phyloP scores from a whole-genome alignment of 1,140 invertebrate genomes.

The Bombyx mandarina region DNA sequence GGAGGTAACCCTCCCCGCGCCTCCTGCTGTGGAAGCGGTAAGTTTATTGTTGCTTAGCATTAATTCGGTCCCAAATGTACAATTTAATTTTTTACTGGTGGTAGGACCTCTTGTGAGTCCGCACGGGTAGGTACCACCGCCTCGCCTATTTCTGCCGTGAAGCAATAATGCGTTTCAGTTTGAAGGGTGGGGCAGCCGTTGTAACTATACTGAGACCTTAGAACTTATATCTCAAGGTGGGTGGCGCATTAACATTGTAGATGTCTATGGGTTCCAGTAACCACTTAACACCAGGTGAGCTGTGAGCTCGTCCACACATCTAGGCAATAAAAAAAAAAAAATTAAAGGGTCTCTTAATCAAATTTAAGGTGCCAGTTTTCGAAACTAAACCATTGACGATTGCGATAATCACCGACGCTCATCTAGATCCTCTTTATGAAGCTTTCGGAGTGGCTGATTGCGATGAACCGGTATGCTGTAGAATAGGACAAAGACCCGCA shows the following conservation, averaged over 20 bases:
- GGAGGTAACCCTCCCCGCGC: constrained; percentile 66
- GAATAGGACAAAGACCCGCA: constrained; percentile 65
- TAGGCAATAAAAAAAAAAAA: too few relatives aligned
- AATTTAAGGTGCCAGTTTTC: constrained; percentile 9
- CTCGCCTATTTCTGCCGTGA: too few relatives aligned
- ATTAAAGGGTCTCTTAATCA: neutral
- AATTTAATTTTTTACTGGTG: neutral
- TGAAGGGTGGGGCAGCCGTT: too few relatives aligned
- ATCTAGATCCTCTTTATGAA: constrained; percentile 83
- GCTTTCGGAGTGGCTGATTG: constrained; percentile 78
- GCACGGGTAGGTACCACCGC: too few relatives aligned
- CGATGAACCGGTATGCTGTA: constrained; percentile 84
- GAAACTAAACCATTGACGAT: constrained; percentile 64
- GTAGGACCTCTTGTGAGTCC: too few relatives aligned
- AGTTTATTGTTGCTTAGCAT: constrained; percentile 6
- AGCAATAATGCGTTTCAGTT: too few relatives aligned
- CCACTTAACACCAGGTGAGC: too few relatives aligned
- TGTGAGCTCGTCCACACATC: too few relatives aligned
- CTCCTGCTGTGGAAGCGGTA: constrained; percentile 8
- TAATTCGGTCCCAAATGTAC: neutral
- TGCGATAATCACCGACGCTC: constrained; percentile 85
- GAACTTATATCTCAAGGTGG: too few relatives aligned
- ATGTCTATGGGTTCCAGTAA: too few relatives aligned
- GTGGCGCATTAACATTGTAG: too few relatives aligned
- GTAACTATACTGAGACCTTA: too few relatives aligned